These are phyloP conservation scores for Morinoia aosen DNA, from an alignment of 2,888 invertebrate genomes.

Conservation along the genomic window DNA sequence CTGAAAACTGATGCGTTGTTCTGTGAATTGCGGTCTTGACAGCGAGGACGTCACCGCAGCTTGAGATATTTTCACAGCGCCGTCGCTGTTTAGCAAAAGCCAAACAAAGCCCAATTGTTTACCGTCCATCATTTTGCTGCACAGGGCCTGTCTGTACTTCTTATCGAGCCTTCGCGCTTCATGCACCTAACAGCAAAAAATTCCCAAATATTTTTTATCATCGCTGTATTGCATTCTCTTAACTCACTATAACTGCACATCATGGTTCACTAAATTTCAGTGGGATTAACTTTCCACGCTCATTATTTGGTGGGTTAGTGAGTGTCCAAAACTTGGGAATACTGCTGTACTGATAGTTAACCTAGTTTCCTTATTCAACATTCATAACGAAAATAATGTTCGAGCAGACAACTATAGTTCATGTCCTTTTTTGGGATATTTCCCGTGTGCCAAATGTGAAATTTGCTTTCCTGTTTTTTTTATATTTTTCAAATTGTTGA, in stretches of 20 bases:
- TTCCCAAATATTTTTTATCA: background rate
- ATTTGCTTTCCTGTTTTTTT: background rate
- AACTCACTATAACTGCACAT: background rate
- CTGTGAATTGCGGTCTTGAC: background rate
- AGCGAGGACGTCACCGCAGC: background rate
- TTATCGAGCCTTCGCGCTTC: background rate
- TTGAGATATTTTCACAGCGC: conserved; percentile 9
- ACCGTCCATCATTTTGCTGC: conserved; percentile 14
- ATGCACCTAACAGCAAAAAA: background rate
- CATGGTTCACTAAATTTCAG: background rate
- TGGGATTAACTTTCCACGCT: background rate
- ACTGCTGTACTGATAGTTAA: background rate
- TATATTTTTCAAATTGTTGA: background rate
- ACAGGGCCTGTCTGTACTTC: background rate
- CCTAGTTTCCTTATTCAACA: background rate
- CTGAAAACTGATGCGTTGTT: background rate
- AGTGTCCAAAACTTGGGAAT: background rate
- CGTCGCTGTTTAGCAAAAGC: background rate
- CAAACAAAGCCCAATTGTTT: conserved; percentile 30
- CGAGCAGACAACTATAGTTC: background rate
- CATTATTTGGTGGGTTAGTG: background rate
- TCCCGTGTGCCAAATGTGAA: background rate
- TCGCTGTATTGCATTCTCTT: background rate
- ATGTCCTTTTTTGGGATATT: background rate
- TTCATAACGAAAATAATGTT: background rate